Conservation (phyloP, 2,113 vertebrate species). For the Entomyzon cyanotis region DNA sequence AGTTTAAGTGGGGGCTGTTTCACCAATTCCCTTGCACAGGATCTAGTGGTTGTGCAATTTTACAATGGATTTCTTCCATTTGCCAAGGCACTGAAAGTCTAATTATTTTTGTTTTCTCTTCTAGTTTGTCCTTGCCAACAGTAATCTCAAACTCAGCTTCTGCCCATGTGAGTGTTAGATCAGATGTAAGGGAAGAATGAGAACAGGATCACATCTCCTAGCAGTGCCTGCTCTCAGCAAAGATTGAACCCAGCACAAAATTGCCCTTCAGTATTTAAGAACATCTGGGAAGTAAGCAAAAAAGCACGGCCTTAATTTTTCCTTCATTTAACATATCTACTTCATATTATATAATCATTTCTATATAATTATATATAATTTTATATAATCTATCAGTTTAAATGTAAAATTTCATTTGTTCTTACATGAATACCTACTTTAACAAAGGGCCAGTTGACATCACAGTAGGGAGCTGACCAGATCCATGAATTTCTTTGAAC, state of each 20-base stretch:
- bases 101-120: neutral
- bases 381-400: neutral
- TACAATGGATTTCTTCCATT: neutral
- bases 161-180: neutral
- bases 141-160: neutral
- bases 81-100: neutral
- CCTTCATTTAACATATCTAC: neutral
- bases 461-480: neutral
- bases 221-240: neutral
- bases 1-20: neutral
- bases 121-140: neutral
- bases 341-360: too few species aligned
- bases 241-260: neutral
- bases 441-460: neutral
- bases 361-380: too few species aligned
- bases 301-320: neutral
- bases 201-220: neutral
- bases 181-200: neutral
- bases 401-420: neutral
- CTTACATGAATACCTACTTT: neutral
- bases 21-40: neutral
- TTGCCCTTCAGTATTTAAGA: neutral
- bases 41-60: neutral
- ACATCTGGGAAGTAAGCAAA: neutral
- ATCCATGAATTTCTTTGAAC: neutral